phyloP scores from a whole-genome alignment of 1,140 invertebrate species.

The Bombus confusus region DNA sequence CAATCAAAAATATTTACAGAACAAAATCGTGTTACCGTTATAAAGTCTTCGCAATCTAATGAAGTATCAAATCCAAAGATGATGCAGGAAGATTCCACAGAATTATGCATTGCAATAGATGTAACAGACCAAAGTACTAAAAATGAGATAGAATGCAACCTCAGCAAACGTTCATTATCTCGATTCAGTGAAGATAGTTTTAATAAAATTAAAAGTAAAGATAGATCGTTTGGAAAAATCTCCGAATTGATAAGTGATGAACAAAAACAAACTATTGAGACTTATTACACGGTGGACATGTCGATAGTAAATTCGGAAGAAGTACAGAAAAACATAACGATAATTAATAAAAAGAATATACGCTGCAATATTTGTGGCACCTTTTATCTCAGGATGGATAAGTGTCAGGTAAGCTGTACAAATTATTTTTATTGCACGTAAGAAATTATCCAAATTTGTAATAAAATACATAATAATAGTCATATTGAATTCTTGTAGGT shows the following conservation, averaged over 20 bases:
- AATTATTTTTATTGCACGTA: background rate
- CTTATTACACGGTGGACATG: slow-evolving; percentile 67
- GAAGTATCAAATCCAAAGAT: background rate
- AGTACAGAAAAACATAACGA: slow-evolving; percentile 61
- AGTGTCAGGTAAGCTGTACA: slow-evolving; percentile 64
- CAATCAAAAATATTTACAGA: background rate
- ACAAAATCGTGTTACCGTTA: slow-evolving; percentile 27
- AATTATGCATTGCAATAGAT: background rate
- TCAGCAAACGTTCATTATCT: background rate
- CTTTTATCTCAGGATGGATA: slow-evolving; percentile 69
- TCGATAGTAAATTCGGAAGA: slow-evolving; percentile 57
- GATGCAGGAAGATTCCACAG: too few species aligned
- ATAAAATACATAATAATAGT: background rate
- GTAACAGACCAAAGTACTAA: background rate
- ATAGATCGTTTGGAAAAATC: slow-evolving; percentile 62
- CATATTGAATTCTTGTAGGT: slow-evolving; percentile 46
- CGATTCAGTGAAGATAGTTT: background rate
- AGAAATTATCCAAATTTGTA: background rate
- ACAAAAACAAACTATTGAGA: slow-evolving; percentile 70
- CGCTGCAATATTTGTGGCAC: slow-evolving; percentile 68
- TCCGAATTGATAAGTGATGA: slow-evolving; percentile 71
- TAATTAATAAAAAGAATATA: slow-evolving; percentile 62
- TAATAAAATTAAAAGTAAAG: background rate
- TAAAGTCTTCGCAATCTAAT: slow-evolving; percentile 6
- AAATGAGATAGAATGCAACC: background rate